Conservation (phyloP, 2,797 vertebrate genomes). For the Smutsia gigantea region DNA sequence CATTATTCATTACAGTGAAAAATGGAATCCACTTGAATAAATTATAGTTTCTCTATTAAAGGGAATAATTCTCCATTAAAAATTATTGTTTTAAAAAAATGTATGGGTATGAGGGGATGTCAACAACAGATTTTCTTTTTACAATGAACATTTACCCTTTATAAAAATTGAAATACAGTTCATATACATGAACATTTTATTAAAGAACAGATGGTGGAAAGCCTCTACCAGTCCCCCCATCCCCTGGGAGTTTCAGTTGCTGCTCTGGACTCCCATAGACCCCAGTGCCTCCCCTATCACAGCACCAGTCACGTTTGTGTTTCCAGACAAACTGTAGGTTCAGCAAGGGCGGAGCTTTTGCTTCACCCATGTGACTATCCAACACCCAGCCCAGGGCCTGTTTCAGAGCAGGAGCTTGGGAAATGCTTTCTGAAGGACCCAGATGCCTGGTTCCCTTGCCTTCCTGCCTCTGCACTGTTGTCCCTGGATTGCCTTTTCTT, state of each 20-base stretch:
- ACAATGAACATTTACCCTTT: neutral
- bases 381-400: neutral
- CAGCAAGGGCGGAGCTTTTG: neutral
- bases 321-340: no score
- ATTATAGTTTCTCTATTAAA: neutral
- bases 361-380: neutral
- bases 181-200: neutral
- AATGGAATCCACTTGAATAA: constrained; percentile 38
- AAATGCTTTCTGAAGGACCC: neutral
- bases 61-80: constrained; percentile 15
- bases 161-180: no score
- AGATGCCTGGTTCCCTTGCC: neutral
- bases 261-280: neutral
- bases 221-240: neutral
- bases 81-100: neutral
- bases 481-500: neutral
- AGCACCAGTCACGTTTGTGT: neutral
- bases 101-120: neutral
- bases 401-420: neutral
- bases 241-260: neutral
- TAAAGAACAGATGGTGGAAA: neutral
- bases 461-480: neutral
- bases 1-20: constrained; percentile 36
- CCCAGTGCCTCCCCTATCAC: neutral
- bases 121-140: neutral